These are phyloP conservation scores for Xestia rhomboidea DNA, from an alignment of 2,888 invertebrate genomes.

Conservation along the genomic window DNA sequence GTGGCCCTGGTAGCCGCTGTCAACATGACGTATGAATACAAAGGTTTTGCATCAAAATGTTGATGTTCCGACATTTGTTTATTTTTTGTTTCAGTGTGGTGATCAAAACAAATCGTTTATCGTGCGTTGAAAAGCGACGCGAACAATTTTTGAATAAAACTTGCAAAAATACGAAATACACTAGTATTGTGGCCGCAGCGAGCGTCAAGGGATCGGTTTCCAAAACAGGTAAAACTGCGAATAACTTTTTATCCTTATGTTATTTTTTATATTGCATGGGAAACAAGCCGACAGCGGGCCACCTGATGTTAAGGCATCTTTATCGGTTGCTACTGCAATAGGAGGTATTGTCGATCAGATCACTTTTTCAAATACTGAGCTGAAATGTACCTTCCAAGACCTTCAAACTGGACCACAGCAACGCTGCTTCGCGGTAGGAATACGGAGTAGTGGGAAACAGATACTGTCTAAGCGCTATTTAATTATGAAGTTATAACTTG, in stretches of 20 bases:
- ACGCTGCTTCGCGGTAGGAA: not conserved
- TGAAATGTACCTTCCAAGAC: not conserved
- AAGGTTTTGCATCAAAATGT: constrained; percentile 44
- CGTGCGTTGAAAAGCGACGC: not conserved
- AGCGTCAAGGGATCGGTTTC: not conserved
- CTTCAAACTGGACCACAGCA: not conserved
- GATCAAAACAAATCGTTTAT: constrained; percentile 22
- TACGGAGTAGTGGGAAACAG: not conserved
- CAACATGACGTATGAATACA: constrained; percentile 36
- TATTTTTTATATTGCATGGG: not conserved
- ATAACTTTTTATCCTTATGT: not conserved
- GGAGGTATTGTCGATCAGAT: not conserved
- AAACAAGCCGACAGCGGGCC: not conserved
- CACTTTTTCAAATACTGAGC: not conserved
- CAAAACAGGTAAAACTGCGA: not conserved
- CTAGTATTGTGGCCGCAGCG: not conserved
- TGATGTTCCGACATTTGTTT: constrained; percentile 12
- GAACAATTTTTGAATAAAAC: not conserved
- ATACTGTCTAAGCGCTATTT: not conserved
- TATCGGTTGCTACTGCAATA: too few relatives aligned
- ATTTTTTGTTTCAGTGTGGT: constrained; percentile 8
- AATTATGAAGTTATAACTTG: not conserved
- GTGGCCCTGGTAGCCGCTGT: constrained; percentile 29
- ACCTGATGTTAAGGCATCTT: not conserved
- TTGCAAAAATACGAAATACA: not conserved